Evolutionary conservation across 2,113 vertebrate species (phyloP).

Genomic region (Mormyrus lacerda): DNA sequence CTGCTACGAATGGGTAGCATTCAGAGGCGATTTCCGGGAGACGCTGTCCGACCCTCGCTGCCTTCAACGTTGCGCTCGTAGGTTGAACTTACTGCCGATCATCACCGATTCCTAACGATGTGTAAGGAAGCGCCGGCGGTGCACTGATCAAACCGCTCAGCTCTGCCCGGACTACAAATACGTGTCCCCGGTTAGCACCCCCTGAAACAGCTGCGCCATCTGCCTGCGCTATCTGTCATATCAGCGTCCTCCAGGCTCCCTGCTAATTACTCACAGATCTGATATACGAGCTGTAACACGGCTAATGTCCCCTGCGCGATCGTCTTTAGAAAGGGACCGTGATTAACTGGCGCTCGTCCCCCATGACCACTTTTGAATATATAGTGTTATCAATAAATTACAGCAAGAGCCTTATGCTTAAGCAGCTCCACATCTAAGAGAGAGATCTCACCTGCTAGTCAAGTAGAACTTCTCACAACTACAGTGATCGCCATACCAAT

Average conservation of each 20-base stretch:
- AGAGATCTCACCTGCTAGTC: neutral
- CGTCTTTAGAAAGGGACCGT: neutral
- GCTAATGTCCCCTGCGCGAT: neutral
- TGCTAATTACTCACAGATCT: neutral
- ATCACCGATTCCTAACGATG: neutral
- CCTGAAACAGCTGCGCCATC: neutral
- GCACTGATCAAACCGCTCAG: neutral
- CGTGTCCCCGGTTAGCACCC: neutral
- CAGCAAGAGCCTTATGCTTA: neutral
- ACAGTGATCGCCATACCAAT: neutral
- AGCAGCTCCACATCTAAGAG: neutral
- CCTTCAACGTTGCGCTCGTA: neutral
- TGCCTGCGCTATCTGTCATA: neutral
- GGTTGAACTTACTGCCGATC: neutral
- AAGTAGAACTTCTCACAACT: neutral
- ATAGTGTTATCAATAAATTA: conserved; percentile 3
- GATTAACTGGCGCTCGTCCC: neutral
- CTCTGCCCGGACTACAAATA: neutral
- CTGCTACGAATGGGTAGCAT: neutral
- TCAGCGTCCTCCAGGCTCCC: neutral
- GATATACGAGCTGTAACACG: neutral
- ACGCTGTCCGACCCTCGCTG: neutral
- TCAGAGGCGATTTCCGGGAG: too few relatives aligned
- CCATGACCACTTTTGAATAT: neutral
- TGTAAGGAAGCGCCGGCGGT: neutral